These are phyloP conservation scores for Opisthograptis luteolata DNA, from an alignment of 2,888 invertebrate species.

Conservation along the genomic window DNA sequence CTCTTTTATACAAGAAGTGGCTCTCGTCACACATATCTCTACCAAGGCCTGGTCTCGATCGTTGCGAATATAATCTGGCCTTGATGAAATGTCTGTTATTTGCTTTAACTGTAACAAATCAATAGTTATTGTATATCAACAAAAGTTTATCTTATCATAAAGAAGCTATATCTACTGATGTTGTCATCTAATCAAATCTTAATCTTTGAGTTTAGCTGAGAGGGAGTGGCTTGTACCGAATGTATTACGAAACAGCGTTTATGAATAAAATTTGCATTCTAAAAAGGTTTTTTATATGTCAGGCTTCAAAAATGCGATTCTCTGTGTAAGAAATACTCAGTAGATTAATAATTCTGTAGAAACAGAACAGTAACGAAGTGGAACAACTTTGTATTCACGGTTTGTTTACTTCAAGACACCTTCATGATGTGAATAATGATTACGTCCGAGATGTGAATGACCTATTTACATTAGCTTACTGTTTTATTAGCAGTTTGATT, in stretches of 20 bases:
- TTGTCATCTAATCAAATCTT: constrained; percentile 24
- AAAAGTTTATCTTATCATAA: constrained; percentile 25
- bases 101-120: constrained; percentile 85
- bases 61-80: constrained; percentile 92
- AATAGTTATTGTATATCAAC: constrained; percentile 20
- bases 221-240: constrained; percentile 25
- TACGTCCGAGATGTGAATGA: constrained; percentile 1
- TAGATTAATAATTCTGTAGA: constrained; percentile 3
- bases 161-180: constrained; percentile 20
- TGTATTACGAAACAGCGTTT: constrained; percentile 13
- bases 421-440: constrained; percentile 26
- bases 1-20: constrained; percentile 95
- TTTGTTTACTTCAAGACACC: constrained; percentile 17
- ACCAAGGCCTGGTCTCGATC: constrained; percentile 97
- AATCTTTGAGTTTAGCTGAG: constrained; percentile 16
- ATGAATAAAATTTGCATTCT: constrained; percentile 31
- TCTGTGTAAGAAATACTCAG: background rate
- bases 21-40: constrained; percentile 96
- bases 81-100: constrained; percentile 92
- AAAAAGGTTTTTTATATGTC: constrained; percentile 20
- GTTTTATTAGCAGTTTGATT: background rate
- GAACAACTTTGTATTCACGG: constrained; percentile 25
- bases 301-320: constrained; percentile 4
- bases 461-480: background rate
- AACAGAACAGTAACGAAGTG: constrained; percentile 4